phyloP scores from a whole-genome alignment of 2,797 vertebrate species.

The Sebastes minor region DNA sequence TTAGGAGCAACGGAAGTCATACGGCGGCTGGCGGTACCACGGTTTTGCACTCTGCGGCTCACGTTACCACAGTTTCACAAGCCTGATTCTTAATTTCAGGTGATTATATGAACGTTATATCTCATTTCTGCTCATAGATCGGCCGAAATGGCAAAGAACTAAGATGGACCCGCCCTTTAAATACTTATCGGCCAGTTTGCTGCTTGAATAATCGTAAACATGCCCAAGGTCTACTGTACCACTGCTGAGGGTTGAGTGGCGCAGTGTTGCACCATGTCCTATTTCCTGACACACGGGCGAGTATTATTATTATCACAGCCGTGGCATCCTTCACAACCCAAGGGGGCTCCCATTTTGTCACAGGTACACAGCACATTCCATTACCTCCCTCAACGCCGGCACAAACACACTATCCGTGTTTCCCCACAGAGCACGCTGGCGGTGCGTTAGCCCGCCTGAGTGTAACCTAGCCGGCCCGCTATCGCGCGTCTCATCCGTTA shows the following conservation, averaged over 20 bases:
- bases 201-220: constrained; percentile 2
- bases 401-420: constrained; percentile 44
- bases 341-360: constrained; percentile 66
- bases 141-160: not conserved
- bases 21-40: no score
- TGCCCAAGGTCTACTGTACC: not conserved
- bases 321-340: constrained; percentile 62
- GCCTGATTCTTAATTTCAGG: no score
- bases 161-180: not conserved
- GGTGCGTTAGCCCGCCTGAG: constrained; percentile 42
- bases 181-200: not conserved
- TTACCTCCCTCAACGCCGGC: constrained; percentile 56
- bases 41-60: no score
- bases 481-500: constrained; percentile 82
- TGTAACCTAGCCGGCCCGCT: constrained; percentile 66
- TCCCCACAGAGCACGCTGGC: constrained; percentile 53
- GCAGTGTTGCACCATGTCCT: constrained; percentile 42
- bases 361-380: constrained; percentile 62
- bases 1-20: no score
- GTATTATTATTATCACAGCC: constrained; percentile 51
- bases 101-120: no score
- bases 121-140: no score
- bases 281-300: constrained; percentile 46
- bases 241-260: not conserved
- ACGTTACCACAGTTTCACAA: accelerated